Percentiles rank a stretch among this genome's conserved stretches.
Evolutionary conservation across 1,140 invertebrate genomes (phyloP).

Genomic region (Temnothorax longispinosus): DNA sequence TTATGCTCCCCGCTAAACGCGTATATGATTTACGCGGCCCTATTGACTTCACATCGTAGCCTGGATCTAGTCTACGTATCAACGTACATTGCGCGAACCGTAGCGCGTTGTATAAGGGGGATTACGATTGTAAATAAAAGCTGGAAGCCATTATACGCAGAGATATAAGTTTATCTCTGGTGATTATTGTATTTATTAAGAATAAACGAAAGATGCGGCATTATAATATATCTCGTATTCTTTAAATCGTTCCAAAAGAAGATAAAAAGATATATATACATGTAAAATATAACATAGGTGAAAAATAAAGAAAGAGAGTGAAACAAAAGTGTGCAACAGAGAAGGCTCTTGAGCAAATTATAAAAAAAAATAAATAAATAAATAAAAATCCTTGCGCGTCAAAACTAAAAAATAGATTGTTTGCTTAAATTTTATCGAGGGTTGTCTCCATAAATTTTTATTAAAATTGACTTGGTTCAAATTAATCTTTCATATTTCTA

Average conservation of each 20-base stretch:
- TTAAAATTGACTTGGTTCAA: no score
- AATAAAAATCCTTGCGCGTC: neutral
- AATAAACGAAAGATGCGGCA: conserved; percentile 74
- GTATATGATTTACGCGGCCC: conserved; percentile 38
- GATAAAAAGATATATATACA: neutral
- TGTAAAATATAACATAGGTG: neutral
- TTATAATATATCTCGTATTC: neutral
- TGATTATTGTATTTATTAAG: conserved; percentile 82
- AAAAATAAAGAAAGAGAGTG: neutral
- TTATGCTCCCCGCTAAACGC: conserved; percentile 10
- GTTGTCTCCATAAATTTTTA: no score
- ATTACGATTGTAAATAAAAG: conserved; percentile 76
- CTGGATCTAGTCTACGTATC: conserved; percentile 79
- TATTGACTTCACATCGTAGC: conserved; percentile 76
- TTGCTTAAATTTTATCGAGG: no score
- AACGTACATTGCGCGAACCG: conserved; percentile 67
- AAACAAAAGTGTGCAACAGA: neutral
- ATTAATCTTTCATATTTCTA: no score
- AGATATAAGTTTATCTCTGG: conserved; percentile 75
- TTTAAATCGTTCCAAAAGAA: neutral
- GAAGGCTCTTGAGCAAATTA: neutral
- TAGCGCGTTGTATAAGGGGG: conserved; percentile 16
- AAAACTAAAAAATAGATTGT: neutral
- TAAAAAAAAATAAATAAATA: neutral
- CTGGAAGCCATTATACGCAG: conserved; percentile 74